phyloP scores from a whole-genome alignment of 2,113 vertebrate genomes.

The Hiodon tergisus region DNA sequence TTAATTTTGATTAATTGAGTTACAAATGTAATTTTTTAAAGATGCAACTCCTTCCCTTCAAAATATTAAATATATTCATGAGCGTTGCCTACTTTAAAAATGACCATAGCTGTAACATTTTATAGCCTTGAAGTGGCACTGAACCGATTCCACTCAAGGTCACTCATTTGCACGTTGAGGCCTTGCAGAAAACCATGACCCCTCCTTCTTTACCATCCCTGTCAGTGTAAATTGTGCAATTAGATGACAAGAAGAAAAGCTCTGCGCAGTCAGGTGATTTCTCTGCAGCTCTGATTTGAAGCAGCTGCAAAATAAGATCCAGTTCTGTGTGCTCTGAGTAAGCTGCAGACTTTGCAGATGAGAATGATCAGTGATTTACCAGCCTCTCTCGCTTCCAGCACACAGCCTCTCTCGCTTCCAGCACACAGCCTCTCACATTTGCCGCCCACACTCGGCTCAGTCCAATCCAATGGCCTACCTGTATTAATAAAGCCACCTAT shows the following conservation, averaged over 20 bases:
- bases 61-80: too few species aligned
- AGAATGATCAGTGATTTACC: constrained; percentile 64
- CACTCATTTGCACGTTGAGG: too few species aligned
- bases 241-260: background rate
- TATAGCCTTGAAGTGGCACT: too few species aligned
- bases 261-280: constrained; percentile 37
- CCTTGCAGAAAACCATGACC: too few species aligned
- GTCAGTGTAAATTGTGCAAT: constrained; percentile 16
- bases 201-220: too few species aligned
- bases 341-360: constrained; percentile 62
- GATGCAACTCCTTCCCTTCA: too few species aligned
- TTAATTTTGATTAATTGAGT: too few species aligned
- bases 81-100: too few species aligned
- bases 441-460: constrained; percentile 64
- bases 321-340: constrained; percentile 58
- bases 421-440: constrained; percentile 35
- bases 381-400: constrained; percentile 31
- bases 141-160: background rate
- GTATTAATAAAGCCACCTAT: constrained; percentile 89
- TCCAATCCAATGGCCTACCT: constrained; percentile 96
- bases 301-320: constrained; percentile 44
- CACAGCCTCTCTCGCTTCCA: constrained; percentile 21
- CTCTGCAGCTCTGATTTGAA: constrained; percentile 22
- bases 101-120: too few species aligned
- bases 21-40: too few species aligned